These are phyloP conservation scores for Acanthosoma haemorrhoidale DNA, from an alignment of 2,888 invertebrate genomes.

Conservation along the genomic window DNA sequence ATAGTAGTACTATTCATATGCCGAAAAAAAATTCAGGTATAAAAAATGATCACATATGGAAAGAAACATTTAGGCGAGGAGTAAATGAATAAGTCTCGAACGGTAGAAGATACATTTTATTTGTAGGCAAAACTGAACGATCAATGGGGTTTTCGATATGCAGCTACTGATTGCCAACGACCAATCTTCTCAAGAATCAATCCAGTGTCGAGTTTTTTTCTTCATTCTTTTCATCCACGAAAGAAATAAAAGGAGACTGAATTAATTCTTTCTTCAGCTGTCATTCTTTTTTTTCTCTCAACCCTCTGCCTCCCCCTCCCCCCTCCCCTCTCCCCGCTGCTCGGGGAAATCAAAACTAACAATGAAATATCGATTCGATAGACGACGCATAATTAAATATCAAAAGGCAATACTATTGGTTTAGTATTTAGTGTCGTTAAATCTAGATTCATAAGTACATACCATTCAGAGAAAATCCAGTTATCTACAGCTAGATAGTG, in stretches of 20 bases:
- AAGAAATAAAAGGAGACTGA: conserved; percentile 12
- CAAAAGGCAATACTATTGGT: not conserved
- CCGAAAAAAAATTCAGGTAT: no score
- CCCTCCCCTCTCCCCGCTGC: not conserved
- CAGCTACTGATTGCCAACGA: conserved; percentile 4
- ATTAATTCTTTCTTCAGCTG: conserved; percentile 14
- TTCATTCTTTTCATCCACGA: not conserved
- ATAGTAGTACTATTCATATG: no score
- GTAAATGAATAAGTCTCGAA: no score
- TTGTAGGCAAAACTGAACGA: no score
- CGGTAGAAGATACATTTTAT: no score
- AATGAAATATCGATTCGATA: not conserved
- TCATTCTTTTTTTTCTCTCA: not conserved
- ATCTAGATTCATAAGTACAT: no score
- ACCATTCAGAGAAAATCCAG: no score
- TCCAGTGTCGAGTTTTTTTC: not conserved
- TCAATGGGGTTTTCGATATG: not conserved
- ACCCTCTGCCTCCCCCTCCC: not conserved
- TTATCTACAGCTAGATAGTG: no score
- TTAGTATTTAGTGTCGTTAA: no score
- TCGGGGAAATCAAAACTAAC: not conserved
- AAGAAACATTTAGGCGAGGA: no score
- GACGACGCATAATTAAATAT: not conserved
- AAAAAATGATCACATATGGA: no score
- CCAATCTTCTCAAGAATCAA: conserved; percentile 14